These are phyloP conservation scores for Acestrorhynchus altus DNA, from an alignment of 2,797 vertebrate genomes.

Conservation along the genomic window DNA sequence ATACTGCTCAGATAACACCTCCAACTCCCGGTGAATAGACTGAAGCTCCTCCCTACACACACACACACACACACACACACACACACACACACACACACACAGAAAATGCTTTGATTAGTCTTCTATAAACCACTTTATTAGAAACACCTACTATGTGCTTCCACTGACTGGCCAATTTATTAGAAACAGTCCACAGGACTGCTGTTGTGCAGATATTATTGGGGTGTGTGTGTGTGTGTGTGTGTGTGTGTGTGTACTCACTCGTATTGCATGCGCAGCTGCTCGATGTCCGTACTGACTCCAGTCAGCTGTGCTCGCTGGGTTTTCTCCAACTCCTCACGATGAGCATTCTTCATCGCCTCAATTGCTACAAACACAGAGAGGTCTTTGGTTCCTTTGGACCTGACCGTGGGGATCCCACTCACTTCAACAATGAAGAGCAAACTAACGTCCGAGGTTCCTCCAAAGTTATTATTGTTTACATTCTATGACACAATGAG, in stretches of 20 bases:
- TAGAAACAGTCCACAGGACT: too few species aligned
- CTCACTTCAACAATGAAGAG: too few species aligned
- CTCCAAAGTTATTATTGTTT: too few species aligned
- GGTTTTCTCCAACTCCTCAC: slow-evolving; percentile 94
- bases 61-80: slow-evolving; percentile 24
- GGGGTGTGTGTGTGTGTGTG: not conserved
- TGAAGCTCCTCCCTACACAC: slow-evolving; percentile 90
- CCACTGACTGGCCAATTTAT: too few species aligned
- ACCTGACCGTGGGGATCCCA: too few species aligned
- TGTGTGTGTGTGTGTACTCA: slow-evolving; percentile 70
- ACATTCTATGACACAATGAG: too few species aligned
- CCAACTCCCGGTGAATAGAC: slow-evolving; percentile 95
- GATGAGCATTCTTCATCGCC: slow-evolving; percentile 98
- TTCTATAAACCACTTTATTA: not conserved
- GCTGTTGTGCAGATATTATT: too few species aligned
- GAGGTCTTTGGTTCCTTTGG: too few species aligned
- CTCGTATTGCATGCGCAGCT: slow-evolving; percentile 91
- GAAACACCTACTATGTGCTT: too few species aligned
- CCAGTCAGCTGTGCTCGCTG: slow-evolving; percentile 94
- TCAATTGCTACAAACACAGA: slow-evolving; percentile 87
- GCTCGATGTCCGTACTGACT: slow-evolving; percentile 90
- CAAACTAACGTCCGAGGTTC: too few species aligned
- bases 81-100: not conserved
- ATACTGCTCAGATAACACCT: slow-evolving; percentile 97
- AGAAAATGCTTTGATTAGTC: slow-evolving; percentile 8